Evolutionary conservation across 2,797 vertebrate species (phyloP), one percentile per base, ranked within the genome.

Genomic region (Hylomyscus alleni): DNA sequence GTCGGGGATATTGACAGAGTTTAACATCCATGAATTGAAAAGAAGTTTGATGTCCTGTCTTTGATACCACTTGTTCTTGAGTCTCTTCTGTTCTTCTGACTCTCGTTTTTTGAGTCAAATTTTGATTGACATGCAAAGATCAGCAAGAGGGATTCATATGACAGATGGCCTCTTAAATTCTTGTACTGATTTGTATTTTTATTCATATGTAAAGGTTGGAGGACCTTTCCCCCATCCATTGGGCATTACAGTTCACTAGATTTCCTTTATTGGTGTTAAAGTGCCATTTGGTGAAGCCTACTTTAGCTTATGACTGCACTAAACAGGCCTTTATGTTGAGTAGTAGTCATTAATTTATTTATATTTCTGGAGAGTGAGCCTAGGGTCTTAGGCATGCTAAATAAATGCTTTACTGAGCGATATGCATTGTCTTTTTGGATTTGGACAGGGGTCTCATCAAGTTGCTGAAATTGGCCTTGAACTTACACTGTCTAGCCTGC

Each of bases 81-180:
- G 69, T 37, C 19, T 37, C 8, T 72, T 72, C 69, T 72, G 69
- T 72, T 37, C 20, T 72, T 17, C n/a, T 72, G 24, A 89, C 34
- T 58, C 50, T 47, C 44, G 22, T n/a, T 90, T 92, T 89, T 92
- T 58, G 13, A 93, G 37, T 94, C 26, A 92, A 92, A 73, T 37
- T 83, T 86, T 93, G 31, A 77, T 44, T 40, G 26, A 34, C 65
- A 50, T 81, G 93, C 47, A 92, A 88, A 89, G 73, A 81, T 96
- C 31, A 65, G 6, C 50, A 15, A 31, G 24, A 96, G 29, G 56
- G 7, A 34, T 20, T 91, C 82, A n/a, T 65, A 60, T 60, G 83
- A 89, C 17, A 96, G 76, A 73, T 40, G 97, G 76, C 14, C 14
- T 75, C 34, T 95, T 82, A 50, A 52, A 81, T 75, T 89, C 44